Evolutionary conservation across 2,113 vertebrate species (phyloP).

Genomic region (Myotis yumanensis): DNA sequence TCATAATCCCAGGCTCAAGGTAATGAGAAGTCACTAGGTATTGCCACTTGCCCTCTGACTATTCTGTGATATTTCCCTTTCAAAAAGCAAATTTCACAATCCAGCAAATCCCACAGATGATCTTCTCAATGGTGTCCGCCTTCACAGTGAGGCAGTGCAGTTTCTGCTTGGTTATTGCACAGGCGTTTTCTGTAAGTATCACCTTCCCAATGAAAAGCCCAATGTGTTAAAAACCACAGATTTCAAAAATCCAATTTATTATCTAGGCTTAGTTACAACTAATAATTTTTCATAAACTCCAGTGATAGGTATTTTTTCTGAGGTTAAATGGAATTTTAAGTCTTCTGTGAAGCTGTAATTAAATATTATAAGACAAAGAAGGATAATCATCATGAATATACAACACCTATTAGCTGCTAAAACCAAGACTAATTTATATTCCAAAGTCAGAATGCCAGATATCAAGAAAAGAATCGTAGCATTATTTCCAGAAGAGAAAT

Average conservation of each 20-base stretch:
- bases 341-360: slow-evolving; percentile 49
- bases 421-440: slow-evolving; percentile 57
- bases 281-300: slow-evolving; percentile 63
- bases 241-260: slow-evolving; percentile 68
- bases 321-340: slow-evolving; percentile 52
- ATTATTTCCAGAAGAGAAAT: neutral
- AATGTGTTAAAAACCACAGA: slow-evolving; percentile 52
- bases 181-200: neutral
- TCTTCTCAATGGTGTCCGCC: neutral
- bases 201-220: slow-evolving; percentile 24
- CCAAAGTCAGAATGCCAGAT: slow-evolving; percentile 40
- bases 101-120: neutral
- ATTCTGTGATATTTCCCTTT: slow-evolving; percentile 16
- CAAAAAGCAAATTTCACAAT: slow-evolving; percentile 46
- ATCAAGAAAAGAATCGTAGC: slow-evolving; percentile 37
- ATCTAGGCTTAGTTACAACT: slow-evolving; percentile 59
- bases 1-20: neutral
- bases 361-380: slow-evolving; percentile 68
- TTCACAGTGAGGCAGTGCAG: neutral
- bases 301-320: slow-evolving; percentile 17
- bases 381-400: neutral
- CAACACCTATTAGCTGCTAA: neutral
- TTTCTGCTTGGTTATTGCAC: neutral
- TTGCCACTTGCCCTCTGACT: neutral
- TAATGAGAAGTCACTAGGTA: neutral